These are phyloP conservation scores for Mastigias papua DNA, from an alignment of 30 jellyfish, hydroid and myxozoan genomes.

Conservation along the genomic window DNA sequence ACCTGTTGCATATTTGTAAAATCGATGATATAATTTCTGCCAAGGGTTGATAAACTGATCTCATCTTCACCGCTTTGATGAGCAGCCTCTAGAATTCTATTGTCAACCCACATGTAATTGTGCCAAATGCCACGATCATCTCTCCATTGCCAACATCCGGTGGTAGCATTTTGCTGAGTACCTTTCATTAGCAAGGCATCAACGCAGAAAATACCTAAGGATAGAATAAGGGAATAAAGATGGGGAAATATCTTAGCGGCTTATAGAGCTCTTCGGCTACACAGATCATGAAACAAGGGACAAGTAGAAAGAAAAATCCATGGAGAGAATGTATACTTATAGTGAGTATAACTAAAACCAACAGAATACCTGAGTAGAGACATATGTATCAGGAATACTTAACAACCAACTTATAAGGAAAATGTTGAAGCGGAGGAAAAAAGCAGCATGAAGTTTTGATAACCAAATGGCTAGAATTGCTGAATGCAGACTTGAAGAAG, in stretches of 20 bases:
- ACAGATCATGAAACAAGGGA: background rate
- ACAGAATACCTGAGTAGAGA: no score
- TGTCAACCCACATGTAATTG: constrained; percentile 97
- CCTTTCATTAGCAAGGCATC: constrained; percentile 89
- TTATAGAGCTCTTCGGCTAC: no score
- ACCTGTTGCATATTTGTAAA: constrained; percentile 97
- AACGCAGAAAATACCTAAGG: constrained; percentile 77
- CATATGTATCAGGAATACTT: no score
- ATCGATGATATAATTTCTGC: constrained; percentile 94
- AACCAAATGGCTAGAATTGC: no score
- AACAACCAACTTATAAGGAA: no score
- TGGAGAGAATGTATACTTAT: no score
- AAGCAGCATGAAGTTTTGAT: no score
- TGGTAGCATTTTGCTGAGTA: constrained; percentile 41
- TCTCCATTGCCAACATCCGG: constrained; percentile 99
- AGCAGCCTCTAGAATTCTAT: constrained; percentile 93
- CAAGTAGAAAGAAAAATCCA: background rate
- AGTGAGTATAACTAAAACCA: no score
- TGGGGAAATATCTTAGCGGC: no score
- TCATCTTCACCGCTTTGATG: constrained; percentile 97
- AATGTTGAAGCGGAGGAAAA: no score
- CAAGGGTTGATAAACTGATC: constrained; percentile 93
- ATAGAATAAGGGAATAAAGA: no score
- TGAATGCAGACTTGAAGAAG: no score
- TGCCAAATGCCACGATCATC: constrained; percentile 96